A percentile compares a stretch with the other conserved stretches of the same genome.
Conservation (phyloP, 2,888 invertebrate genomes). For the Drosophila imparisetae region DNA sequence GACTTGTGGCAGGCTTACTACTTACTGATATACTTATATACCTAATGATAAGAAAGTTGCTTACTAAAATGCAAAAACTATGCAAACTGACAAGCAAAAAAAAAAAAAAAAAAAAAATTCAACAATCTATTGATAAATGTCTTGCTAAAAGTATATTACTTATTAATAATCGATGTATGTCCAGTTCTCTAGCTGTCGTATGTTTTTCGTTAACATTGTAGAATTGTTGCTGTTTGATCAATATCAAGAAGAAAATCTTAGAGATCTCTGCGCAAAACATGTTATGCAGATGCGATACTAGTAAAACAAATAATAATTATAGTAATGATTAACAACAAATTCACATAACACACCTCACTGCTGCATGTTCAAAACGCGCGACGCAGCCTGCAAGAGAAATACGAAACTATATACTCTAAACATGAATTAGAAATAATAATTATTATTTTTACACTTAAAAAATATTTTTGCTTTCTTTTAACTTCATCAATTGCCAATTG, state of each 20-base stretch:
- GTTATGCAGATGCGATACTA: constrained; percentile 31
- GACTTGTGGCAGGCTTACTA: constrained; percentile 62
- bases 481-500: constrained; percentile 33
- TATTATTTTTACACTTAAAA: constrained; percentile 11
- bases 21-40: constrained; percentile 31
- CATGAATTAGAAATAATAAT: constrained; percentile 9
- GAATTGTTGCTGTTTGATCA: constrained; percentile 54
- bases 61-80: constrained; percentile 50
- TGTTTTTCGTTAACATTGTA: constrained; percentile 65
- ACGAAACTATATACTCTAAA: neutral
- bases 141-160: constrained; percentile 59
- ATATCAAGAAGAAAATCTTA: constrained; percentile 24
- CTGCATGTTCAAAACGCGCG: constrained; percentile 48
- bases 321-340: constrained; percentile 19
- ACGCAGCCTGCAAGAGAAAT: constrained; percentile 26
- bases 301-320: neutral
- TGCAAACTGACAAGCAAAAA: constrained; percentile 31
- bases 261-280: constrained; percentile 41
- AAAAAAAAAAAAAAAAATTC: constrained; percentile 14
- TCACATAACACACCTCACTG: constrained; percentile 33
- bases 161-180: constrained; percentile 53
- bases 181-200: constrained; percentile 62
- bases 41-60: constrained; percentile 60
- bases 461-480: constrained; percentile 21
- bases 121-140: constrained; percentile 58